Conservation (phyloP, 2,888 invertebrate genomes). For the Drosophila falleni region DNA sequence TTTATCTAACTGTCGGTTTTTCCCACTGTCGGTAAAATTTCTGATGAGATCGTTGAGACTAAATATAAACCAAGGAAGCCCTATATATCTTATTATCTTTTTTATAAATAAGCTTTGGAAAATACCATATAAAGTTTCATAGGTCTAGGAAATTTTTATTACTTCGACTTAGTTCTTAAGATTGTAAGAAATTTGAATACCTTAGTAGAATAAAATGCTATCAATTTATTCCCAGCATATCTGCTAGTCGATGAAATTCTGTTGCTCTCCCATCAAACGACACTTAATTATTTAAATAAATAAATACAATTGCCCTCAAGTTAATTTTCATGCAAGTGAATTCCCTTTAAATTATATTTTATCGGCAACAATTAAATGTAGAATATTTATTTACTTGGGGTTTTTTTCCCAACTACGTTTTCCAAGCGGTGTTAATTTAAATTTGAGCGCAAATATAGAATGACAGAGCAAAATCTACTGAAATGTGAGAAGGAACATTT, state of each 20-base stretch:
- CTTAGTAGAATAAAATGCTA: too few species aligned
- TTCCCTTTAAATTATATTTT: conserved; percentile 25
- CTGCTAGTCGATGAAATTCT: neutral
- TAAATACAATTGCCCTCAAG: conserved; percentile 10
- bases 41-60: neutral
- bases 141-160: too few species aligned
- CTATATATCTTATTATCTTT: neutral
- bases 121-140: too few species aligned
- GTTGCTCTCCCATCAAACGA: too few species aligned
- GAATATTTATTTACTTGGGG: conserved; percentile 35
- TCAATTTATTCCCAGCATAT: neutral
- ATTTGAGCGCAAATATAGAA: conserved; percentile 17
- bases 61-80: neutral
- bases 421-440: conserved; percentile 19
- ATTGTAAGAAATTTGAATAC: too few species aligned
- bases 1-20: neutral
- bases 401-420: conserved; percentile 4
- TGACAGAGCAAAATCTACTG: neutral
- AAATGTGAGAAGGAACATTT: conserved; percentile 5
- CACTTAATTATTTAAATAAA: conserved; percentile 17
- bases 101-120: too few species aligned
- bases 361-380: conserved; percentile 38
- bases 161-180: too few species aligned
- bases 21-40: neutral
- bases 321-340: conserved; percentile 18